Evolutionary conservation across 2,888 invertebrate genomes (phyloP).

Genomic region (Caenorhabditis sulstoni): DNA sequence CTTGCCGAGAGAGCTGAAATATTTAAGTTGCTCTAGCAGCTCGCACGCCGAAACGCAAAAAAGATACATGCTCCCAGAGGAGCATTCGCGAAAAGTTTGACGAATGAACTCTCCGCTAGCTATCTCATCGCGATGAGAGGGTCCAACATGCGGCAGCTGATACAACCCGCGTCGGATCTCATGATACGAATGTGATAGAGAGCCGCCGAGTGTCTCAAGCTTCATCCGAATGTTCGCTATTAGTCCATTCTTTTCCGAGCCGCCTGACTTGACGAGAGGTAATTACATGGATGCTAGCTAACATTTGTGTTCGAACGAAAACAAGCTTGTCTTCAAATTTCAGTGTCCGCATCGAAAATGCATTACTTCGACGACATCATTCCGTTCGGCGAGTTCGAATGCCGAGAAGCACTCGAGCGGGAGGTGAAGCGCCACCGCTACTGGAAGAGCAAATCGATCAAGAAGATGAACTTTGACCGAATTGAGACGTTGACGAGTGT

Average conservation of each 20-base stretch:
- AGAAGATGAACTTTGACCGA: slow-evolving; percentile 77
- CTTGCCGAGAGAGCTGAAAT: no score
- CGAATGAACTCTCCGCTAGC: slow-evolving; percentile 45
- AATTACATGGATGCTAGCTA: neutral
- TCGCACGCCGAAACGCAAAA: neutral
- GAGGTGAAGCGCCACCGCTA: slow-evolving; percentile 70
- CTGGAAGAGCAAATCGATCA: slow-evolving; percentile 72
- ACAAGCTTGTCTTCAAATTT: neutral
- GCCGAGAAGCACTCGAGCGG: slow-evolving; percentile 74
- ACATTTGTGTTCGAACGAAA: neutral
- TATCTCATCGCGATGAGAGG: slow-evolving; percentile 25
- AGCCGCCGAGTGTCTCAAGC: slow-evolving; percentile 16
- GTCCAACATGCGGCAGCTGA: slow-evolving; percentile 35
- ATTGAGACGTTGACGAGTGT: slow-evolving; percentile 73
- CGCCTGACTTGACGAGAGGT: slow-evolving; percentile 7
- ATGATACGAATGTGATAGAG: slow-evolving; percentile 35
- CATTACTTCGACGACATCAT: slow-evolving; percentile 74
- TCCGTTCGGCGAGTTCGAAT: slow-evolving; percentile 77
- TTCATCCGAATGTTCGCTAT: slow-evolving; percentile 24
- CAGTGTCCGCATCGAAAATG: slow-evolving; percentile 58
- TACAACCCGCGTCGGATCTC: slow-evolving; percentile 26
- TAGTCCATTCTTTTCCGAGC: slow-evolving; percentile 6
- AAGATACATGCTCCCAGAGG: slow-evolving; percentile 29
- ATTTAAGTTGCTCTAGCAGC: no score
- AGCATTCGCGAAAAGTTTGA: slow-evolving; percentile 39